A percentile compares a stretch with the other conserved stretches of the same genome.
These are phyloP conservation scores for Rosalia funebris DNA, from an alignment of 2,888 invertebrate species.

Conservation along the genomic window DNA sequence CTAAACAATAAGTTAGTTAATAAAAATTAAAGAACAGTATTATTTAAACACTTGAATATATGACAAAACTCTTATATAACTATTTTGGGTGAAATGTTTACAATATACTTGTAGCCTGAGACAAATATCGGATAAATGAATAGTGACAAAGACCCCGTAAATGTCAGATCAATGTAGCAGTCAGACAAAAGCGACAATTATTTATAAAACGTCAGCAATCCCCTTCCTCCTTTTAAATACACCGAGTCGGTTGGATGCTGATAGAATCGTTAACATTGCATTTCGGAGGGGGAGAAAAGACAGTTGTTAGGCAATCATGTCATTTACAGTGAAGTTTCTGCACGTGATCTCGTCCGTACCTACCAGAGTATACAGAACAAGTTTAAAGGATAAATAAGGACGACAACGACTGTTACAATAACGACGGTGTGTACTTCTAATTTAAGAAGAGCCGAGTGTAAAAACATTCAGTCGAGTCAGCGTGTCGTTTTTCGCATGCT, in stretches of 20 bases:
- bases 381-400: constrained; percentile 4
- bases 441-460: constrained; percentile 37
- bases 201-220: too few relatives aligned
- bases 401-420: constrained; percentile 27
- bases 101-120: too few relatives aligned
- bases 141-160: too few relatives aligned
- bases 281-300: background rate
- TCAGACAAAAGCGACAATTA: too few relatives aligned
- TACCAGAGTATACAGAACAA: background rate
- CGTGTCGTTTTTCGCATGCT: constrained; percentile 34
- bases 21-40: too few relatives aligned
- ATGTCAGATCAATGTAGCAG: too few relatives aligned
- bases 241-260: background rate
- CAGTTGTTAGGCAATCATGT: background rate
- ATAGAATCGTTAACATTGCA: background rate
- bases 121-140: too few relatives aligned
- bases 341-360: background rate
- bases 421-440: constrained; percentile 41
- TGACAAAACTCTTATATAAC: too few relatives aligned
- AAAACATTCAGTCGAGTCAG: constrained; percentile 44
- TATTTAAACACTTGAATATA: too few relatives aligned
- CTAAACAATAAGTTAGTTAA: too few relatives aligned
- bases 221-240: background rate
- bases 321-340: background rate
- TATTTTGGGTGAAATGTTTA: too few relatives aligned